Conservation (phyloP, 2,113 vertebrate species). For the Echinops telfairi region DNA sequence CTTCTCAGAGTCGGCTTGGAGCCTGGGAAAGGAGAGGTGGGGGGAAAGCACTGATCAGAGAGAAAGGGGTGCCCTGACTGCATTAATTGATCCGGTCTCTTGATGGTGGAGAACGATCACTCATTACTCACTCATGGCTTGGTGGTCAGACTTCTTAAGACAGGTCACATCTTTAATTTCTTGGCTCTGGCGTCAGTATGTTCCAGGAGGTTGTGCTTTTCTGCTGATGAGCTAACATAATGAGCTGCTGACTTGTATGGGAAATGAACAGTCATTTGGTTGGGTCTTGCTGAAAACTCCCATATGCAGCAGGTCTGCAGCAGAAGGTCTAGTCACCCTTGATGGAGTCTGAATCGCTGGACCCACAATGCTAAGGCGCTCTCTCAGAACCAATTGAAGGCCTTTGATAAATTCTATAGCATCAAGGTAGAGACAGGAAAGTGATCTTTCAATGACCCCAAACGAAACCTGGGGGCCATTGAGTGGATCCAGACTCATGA, state of each 20-base stretch:
- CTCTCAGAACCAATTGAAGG: background rate
- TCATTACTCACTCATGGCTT: background rate
- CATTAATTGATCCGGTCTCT: background rate
- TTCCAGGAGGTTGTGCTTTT: background rate
- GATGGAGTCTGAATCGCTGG: background rate
- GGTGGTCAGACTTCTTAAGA: background rate
- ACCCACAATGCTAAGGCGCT: too few species aligned
- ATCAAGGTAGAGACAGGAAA: background rate
- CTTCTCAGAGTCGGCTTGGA: background rate
- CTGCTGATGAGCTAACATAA: background rate
- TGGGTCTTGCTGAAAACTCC: background rate
- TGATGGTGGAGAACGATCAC: background rate
- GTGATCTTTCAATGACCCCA: background rate
- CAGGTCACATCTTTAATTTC: background rate
- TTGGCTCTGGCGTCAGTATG: background rate
- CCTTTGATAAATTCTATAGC: background rate
- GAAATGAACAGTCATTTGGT: background rate
- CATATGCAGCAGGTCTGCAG: background rate
- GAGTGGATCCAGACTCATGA: background rate
- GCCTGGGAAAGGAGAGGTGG: background rate
- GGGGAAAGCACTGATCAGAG: background rate
- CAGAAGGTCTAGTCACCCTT: background rate
- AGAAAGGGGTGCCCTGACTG: background rate
- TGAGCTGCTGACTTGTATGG: background rate
- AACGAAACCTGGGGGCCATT: background rate